These are phyloP conservation scores for Sphenopsis melanotis DNA, from an alignment of 2,797 vertebrate species.

Conservation along the genomic window DNA sequence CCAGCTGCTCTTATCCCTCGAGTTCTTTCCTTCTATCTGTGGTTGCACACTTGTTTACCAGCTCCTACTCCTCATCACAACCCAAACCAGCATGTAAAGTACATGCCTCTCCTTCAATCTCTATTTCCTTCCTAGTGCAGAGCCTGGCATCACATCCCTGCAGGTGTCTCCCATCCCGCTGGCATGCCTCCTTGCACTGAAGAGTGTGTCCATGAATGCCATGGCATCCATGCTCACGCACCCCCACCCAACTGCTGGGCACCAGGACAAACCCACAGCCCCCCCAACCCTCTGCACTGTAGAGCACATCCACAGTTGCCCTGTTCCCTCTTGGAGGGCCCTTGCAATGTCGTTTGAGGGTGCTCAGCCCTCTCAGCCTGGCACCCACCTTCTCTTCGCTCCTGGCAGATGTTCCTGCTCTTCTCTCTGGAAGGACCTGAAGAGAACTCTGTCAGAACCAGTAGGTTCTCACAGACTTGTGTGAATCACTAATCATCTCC, in stretches of 20 bases:
- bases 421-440: not conserved
- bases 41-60: not conserved
- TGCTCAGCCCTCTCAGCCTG: not conserved
- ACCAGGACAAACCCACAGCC: not conserved
- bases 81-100: not conserved
- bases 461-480: not conserved
- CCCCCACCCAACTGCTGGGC: not conserved
- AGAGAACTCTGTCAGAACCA: not conserved
- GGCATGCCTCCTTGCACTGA: not conserved
- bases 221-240: not conserved
- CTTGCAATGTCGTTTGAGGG: not conserved
- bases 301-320: not conserved
- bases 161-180: not conserved
- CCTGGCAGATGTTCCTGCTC: not conserved
- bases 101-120: not conserved
- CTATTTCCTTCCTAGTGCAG: not conserved
- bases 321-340: not conserved
- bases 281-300: fast-evolving
- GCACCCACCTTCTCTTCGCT: not conserved
- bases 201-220: not conserved
- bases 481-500: not conserved
- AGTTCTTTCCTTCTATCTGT: not conserved
- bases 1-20: not conserved
- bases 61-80: not conserved
- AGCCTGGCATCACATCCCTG: not conserved